Evolutionary conservation across 2,797 vertebrate genomes (phyloP), one percentile per base, ranked within the genome.

Genomic region (Thunnus albacares): DNA sequence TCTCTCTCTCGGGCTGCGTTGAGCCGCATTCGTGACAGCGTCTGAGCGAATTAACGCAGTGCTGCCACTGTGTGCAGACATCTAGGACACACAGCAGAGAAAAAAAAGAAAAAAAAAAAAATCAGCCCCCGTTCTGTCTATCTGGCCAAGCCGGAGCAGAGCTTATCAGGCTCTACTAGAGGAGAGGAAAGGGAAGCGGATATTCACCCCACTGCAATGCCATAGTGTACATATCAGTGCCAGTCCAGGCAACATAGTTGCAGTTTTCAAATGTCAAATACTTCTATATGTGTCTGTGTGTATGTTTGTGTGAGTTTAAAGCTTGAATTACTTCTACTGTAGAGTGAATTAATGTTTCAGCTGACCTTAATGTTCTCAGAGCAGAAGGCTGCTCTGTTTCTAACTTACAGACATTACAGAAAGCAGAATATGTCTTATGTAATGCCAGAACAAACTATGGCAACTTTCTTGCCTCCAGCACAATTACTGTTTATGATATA

Each of bases 1-100:
- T 20, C 70, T 64, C 58, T 79, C 17, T 49, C 15, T 18, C 17
- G 12, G 56, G 80, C 81, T 81, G 57, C 78, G 62, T 86, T 82
- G 88, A 92, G 89, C 88, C 58, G 75, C 87, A 70, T 92, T 93
- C 71, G 88, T 91, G 92, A 92, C 90, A 63, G 83, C 68, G 77
- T 93, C 91, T 87, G 89, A 93, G 88, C 65, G 85, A 92, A 94
- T 93, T 89, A 91, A 84, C 74, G 83, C 87, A 80, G 73, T 43
- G 71, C 86, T 79, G 87, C 86, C 77, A 71, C 88, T 89, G 84
- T 83, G 81, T 71, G 75, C 84, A 88, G 88, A 93, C 89, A 89
- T 92, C 88, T 91, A 92, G 90, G 90, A 89, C 90, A 89, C 74
- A 60, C 83, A 91, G 82, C 87, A 88, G 80, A 84, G 77, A 4